These are phyloP conservation scores for Darevskia nairensis DNA, from an alignment of 2,797 vertebrate species.

Conservation along the genomic window DNA sequence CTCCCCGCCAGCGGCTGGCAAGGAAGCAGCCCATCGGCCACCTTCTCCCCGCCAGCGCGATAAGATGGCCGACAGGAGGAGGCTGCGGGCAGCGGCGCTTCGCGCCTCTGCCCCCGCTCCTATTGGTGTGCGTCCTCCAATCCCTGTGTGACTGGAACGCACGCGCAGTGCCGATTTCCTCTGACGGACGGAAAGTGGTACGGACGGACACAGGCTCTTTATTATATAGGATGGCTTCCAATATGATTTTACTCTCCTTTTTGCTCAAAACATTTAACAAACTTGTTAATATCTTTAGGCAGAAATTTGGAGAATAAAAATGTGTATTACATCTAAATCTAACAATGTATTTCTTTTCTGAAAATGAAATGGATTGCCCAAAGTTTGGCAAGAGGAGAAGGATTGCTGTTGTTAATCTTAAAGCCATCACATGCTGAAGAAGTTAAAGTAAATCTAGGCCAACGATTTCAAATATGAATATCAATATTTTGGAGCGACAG, in stretches of 20 bases:
- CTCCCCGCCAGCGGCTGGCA: too few relatives aligned
- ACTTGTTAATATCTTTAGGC: neutral
- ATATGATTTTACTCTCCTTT: neutral
- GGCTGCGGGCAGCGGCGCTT: too few relatives aligned
- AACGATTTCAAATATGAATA: neutral
- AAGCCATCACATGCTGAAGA: neutral
- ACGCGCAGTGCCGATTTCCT: too few relatives aligned
- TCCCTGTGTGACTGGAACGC: too few relatives aligned
- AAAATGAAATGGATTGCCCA: neutral
- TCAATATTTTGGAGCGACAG: neutral
- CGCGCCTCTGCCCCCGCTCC: too few relatives aligned
- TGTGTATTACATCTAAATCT: neutral
- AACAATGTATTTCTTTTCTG: neutral
- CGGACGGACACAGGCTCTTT: too few relatives aligned
- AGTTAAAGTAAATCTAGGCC: neutral
- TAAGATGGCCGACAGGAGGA: too few relatives aligned
- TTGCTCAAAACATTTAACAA: neutral
- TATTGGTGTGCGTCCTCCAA: too few relatives aligned
- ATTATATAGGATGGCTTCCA: too few relatives aligned
- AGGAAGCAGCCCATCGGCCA: too few relatives aligned
- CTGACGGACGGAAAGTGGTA: too few relatives aligned
- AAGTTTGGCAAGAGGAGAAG: neutral
- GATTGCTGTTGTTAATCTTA: conserved; percentile 3
- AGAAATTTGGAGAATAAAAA: neutral
- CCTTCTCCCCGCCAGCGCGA: too few relatives aligned